Percentiles rank a stretch among this genome's conserved stretches.
These are phyloP conservation scores for Rhinoderma darwinii DNA, from an alignment of 2,113 vertebrate genomes.

Conservation along the genomic window DNA sequence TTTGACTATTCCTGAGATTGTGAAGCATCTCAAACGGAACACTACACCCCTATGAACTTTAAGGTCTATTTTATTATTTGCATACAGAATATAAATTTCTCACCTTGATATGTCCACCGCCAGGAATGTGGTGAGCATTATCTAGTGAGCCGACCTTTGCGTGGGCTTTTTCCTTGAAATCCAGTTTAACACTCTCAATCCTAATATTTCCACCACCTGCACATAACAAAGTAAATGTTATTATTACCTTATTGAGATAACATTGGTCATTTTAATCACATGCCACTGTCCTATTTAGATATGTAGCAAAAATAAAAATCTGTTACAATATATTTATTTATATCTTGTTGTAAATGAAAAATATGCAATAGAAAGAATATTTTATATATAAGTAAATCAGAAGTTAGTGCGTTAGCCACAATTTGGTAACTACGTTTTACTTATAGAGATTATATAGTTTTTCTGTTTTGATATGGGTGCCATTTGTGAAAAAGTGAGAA, in stretches of 20 bases:
- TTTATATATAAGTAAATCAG: too few relatives aligned
- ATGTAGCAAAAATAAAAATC: background rate
- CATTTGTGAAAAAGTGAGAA: too few relatives aligned
- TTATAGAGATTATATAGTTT: too few relatives aligned
- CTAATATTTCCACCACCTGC: constrained; percentile 93
- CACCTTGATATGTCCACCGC: constrained; percentile 88
- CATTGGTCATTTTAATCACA: background rate
- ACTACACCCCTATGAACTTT: too few relatives aligned
- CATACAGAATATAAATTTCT: too few relatives aligned
- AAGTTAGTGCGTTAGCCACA: too few relatives aligned
- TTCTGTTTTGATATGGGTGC: too few relatives aligned
- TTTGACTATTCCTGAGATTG: too few relatives aligned
- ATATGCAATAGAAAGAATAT: background rate
- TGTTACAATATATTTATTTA: background rate
- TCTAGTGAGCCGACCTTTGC: constrained; percentile 97
- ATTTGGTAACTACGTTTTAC: too few relatives aligned
- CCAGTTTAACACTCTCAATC: constrained; percentile 95
- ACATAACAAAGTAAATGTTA: constrained; percentile 58
- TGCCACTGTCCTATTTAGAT: too few relatives aligned
- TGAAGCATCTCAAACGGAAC: too few relatives aligned
- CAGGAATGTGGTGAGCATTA: constrained; percentile 90
- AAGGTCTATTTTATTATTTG: too few relatives aligned
- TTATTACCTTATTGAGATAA: background rate
- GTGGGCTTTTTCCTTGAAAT: constrained; percentile 99
- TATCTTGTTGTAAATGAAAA: background rate